Conservation (phyloP, 2,888 invertebrate genomes). For the Micropterix aruncella region DNA sequence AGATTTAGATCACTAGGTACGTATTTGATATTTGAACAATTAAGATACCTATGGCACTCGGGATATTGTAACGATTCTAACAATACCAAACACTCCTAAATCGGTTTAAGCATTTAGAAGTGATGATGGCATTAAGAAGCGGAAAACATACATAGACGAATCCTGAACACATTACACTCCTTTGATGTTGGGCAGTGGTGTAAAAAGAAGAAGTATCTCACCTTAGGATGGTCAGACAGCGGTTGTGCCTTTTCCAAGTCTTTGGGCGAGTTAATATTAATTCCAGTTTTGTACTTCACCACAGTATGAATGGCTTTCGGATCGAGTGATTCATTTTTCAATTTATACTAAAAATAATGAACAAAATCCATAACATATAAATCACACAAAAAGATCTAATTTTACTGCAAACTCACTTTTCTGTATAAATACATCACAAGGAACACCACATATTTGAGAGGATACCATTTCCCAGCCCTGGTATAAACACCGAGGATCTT, state of each 20-base stretch:
- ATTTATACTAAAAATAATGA: background rate
- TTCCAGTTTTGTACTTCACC: background rate
- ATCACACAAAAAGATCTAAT: too few species aligned
- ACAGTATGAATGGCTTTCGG: background rate
- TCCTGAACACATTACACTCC: too few species aligned
- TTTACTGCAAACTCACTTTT: conserved; percentile 35
- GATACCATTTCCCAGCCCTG: conserved; percentile 48
- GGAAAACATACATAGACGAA: too few species aligned
- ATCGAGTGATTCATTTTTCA: background rate
- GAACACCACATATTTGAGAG: conserved; percentile 43
- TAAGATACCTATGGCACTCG: too few species aligned
- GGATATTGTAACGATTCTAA: too few species aligned
- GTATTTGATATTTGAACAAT: too few species aligned
- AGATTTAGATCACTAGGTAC: too few species aligned
- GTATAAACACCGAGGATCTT: conserved; percentile 45
- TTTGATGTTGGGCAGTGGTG: too few species aligned
- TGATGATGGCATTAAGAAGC: too few species aligned
- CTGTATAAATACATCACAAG: conserved; percentile 35
- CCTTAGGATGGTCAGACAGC: conserved; percentile 41
- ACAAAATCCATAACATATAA: too few species aligned
- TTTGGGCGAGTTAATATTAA: conserved; percentile 14
- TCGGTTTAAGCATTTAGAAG: too few species aligned
- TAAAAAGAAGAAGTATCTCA: conserved; percentile 18
- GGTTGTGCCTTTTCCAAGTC: conserved; percentile 44
- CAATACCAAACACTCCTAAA: too few species aligned